Evolutionary conservation across 2,113 vertebrate genomes (phyloP), one percentile per base, ranked within the genome.

Genomic region (Beaufortia kweichowensis): DNA sequence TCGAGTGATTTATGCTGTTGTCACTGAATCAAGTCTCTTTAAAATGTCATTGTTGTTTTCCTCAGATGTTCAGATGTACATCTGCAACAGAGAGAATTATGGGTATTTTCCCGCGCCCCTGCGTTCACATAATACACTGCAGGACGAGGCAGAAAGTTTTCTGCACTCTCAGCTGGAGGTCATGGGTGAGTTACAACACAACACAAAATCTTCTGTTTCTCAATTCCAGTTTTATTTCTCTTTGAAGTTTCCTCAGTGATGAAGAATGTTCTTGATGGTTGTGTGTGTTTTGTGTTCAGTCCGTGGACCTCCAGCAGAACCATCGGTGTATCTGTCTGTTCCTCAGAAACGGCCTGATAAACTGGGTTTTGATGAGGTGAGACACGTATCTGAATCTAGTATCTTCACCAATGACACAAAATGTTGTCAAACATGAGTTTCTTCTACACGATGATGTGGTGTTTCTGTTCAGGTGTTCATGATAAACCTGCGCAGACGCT

Each of bases 301-400:
- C 84, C 92, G 90, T 78, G 85, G 93, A 77, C 90, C 92, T 1
- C 92, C 94, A 0, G 41, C 89, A 48, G 90, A 94, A 83, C 91
- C 88, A 6, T 95, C 95, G 1, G 84, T 39, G 1, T 89, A 91
- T 79, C 68, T 96, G 39, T 87, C 92, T 0, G 76, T 90, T 39
- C 84, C 89, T 64, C 83, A 84, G 6, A 94, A 93, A 82, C 85
- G 79, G 0, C 85, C 90, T 0, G 91, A 94, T 86, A 95, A 95
- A 89, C 94, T 96, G 90, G 93, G 93, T 72, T 94, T 96, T 21
- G 94, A 96, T 17, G 95, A 96, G 94, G 95, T 95, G 69, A 78
- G 84, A 29, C 3, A 10, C 39, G 7, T 23, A 48, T 35, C 10
- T n/a, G n/a, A n/a, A n/a, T n/a, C n/a, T n/a, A n/a, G n/a, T n/a